A percentile compares a stretch with the other conserved stretches of the same genome.
Evolutionary conservation across 2,888 invertebrate species (phyloP).

Genomic region (Drosophila multiciliata): DNA sequence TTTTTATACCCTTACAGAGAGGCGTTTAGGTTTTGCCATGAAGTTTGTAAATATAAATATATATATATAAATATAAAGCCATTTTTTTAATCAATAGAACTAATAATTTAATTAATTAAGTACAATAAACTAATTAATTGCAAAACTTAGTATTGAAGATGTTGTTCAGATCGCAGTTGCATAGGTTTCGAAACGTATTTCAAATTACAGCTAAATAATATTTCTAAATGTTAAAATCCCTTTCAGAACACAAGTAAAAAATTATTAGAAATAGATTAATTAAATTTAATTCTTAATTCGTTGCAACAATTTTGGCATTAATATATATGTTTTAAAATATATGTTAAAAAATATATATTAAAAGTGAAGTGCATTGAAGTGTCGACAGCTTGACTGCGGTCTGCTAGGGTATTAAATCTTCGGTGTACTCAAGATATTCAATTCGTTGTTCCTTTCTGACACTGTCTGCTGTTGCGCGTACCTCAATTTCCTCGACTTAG

Average conservation of each 20-base stretch:
- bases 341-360: too few relatives aligned
- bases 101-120: not conserved
- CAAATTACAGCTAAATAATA: not conserved
- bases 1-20: not conserved
- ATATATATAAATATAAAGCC: not conserved
- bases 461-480: conserved; percentile 22
- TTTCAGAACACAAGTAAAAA: not conserved
- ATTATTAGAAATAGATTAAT: not conserved
- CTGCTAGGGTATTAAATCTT: not conserved
- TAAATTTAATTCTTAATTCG: not conserved
- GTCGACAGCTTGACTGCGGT: not conserved
- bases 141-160: not conserved
- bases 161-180: too few relatives aligned
- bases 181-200: not conserved
- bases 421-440: not conserved
- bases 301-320: not conserved
- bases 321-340: not conserved
- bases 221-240: not conserved
- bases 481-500: conserved; percentile 64
- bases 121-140: too few relatives aligned
- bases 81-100: not conserved
- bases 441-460: not conserved
- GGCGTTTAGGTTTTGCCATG: rapidly evolving
- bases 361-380: not conserved
- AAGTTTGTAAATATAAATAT: not conserved